Conservation (phyloP, 2,113 vertebrate genomes). For the Cichladusa arquata region DNA sequence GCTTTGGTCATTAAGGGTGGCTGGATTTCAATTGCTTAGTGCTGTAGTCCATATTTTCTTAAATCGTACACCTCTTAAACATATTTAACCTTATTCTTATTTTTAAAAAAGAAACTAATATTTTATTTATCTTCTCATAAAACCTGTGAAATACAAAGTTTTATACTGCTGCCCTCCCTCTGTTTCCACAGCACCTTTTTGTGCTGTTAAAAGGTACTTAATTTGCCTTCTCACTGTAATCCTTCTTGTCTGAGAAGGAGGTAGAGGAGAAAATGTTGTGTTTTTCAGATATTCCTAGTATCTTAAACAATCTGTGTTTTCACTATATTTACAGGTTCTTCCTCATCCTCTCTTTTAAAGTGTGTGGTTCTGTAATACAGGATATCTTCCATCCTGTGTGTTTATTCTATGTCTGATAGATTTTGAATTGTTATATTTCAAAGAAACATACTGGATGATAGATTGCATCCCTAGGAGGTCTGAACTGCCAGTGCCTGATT, state of each 20-base stretch:
- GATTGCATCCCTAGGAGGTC: not conserved
- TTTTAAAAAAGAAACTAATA: not conserved
- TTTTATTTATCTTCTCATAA: not conserved
- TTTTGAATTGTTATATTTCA: not conserved
- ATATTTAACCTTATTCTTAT: not conserved
- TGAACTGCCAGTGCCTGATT: not conserved
- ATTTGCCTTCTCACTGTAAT: conserved; percentile 22
- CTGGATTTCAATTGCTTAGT: conserved; percentile 25
- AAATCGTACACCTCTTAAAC: not conserved
- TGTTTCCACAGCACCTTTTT: not conserved
- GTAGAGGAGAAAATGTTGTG: not conserved
- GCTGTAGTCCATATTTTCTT: not conserved
- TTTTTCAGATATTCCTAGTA: not conserved
- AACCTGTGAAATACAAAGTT: not conserved
- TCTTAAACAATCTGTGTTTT: conserved; percentile 29
- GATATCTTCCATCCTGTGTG: not conserved
- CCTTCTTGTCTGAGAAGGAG: not conserved
- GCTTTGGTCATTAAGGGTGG: conserved; percentile 1
- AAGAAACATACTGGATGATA: not conserved
- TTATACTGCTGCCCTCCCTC: not conserved
- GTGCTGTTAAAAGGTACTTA: not conserved
- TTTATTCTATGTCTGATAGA: not conserved
- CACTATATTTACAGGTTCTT: not conserved
- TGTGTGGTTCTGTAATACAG: not conserved
- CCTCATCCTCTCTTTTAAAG: not conserved